These are phyloP conservation scores for Epinotia nisella DNA, from an alignment of 2,888 invertebrate species.

Conservation along the genomic window DNA sequence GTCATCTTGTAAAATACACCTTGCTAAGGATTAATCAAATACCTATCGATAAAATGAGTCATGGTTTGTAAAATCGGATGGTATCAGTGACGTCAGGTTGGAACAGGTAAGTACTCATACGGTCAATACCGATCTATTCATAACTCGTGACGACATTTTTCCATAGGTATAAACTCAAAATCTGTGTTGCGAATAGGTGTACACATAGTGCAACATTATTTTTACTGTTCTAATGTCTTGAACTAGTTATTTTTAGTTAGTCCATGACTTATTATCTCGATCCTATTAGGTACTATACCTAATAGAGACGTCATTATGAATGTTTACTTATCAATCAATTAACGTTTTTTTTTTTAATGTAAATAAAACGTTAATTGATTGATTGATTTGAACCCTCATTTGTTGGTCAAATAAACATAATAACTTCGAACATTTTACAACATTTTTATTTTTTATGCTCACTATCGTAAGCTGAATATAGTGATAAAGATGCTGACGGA, in stretches of 20 bases:
- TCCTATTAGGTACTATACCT: neutral
- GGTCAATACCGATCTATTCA: constrained; percentile 15
- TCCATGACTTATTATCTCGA: neutral
- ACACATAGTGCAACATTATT: neutral
- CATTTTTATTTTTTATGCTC: too few species aligned
- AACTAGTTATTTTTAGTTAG: too few species aligned
- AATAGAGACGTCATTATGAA: neutral
- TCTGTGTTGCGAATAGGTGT: neutral
- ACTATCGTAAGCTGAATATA: too few species aligned
- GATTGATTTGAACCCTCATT: too few species aligned
- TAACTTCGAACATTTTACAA: neutral
- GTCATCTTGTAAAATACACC: constrained; percentile 13
- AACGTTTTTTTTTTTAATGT: too few species aligned
- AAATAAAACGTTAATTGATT: too few species aligned
- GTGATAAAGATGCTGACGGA: too few species aligned
- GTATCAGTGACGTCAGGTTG: constrained; percentile 36
- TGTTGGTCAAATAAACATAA: neutral
- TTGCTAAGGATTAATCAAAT: constrained; percentile 16
- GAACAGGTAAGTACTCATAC: constrained; percentile 14
- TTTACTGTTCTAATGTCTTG: neutral
- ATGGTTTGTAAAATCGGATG: constrained; percentile 5
- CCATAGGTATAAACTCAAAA: neutral
- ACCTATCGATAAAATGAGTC: constrained; percentile 18
- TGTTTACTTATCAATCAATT: neutral
- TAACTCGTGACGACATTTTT: neutral